phyloP scores from a whole-genome alignment of 2,113 vertebrate species.

The Cyprinodon brontotheroides region DNA sequence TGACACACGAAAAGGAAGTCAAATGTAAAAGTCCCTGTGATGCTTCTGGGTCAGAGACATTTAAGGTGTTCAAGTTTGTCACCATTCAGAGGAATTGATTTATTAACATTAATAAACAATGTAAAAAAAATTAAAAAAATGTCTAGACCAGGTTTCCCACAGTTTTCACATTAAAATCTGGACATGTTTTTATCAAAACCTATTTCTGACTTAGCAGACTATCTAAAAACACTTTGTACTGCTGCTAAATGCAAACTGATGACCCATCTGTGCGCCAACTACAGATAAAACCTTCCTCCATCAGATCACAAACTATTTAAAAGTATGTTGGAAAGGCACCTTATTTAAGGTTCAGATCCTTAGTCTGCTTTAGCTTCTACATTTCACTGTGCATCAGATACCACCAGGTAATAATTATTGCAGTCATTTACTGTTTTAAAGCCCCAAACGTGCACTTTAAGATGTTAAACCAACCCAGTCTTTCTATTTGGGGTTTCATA shows the following conservation, averaged over 20 bases:
- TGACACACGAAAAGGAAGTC: not conserved
- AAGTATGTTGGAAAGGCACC: not conserved
- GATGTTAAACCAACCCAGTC: not conserved
- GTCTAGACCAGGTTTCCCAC: too few relatives aligned
- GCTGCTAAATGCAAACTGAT: conserved; percentile 1
- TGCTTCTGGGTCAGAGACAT: not conserved
- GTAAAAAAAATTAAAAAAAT: too few relatives aligned
- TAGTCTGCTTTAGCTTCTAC: not conserved
- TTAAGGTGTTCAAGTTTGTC: not conserved
- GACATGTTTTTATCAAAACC: not conserved
- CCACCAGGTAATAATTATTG: not conserved
- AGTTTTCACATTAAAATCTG: too few relatives aligned
- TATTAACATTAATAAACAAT: too few relatives aligned
- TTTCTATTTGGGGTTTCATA: not conserved
- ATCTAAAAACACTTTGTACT: not conserved
- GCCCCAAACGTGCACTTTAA: not conserved
- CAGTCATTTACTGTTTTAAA: not conserved
- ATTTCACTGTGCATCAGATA: not conserved
- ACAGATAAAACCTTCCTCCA: conserved; percentile 3
- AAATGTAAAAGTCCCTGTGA: not conserved
- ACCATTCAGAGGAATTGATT: too few relatives aligned
- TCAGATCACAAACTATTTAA: conserved; percentile 1
- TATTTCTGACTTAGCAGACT: not conserved
- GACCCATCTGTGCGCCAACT: conserved; percentile 8
- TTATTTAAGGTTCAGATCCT: not conserved